Conservation (phyloP, 1,140 invertebrate genomes). For the Pantala flavescens region DNA sequence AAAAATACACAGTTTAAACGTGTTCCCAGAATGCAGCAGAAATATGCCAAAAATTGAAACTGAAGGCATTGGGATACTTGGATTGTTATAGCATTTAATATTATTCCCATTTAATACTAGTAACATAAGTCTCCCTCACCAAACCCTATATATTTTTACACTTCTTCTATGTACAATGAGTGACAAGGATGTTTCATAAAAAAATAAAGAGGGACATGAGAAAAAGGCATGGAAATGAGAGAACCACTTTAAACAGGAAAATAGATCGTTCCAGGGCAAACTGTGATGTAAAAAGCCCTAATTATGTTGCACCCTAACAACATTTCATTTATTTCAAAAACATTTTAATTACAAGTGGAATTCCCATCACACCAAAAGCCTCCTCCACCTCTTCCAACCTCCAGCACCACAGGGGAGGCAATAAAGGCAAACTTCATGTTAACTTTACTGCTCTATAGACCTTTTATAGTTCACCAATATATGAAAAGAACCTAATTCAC, state of each 20-base stretch:
- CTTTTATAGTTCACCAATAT: background rate
- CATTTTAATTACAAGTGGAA: conserved; percentile 8
- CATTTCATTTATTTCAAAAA: background rate
- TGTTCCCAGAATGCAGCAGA: too few relatives aligned
- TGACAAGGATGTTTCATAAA: background rate
- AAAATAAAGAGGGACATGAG: conserved; percentile 6
- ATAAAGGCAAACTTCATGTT: conserved; percentile 1
- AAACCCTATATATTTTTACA: background rate
- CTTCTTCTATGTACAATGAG: background rate
- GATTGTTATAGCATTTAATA: background rate
- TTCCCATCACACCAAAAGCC: conserved; percentile 7
- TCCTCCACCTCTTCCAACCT: conserved; percentile 2
- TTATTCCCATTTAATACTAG: conserved; percentile 3
- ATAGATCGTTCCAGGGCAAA: background rate
- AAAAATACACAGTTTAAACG: too few relatives aligned
- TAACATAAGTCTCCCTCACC: background rate
- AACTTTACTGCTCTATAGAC: background rate
- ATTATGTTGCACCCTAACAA: background rate
- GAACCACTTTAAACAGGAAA: background rate
- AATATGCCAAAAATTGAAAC: background rate
- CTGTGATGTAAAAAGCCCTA: background rate
- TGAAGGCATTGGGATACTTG: background rate
- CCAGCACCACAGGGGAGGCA: conserved; percentile 1
- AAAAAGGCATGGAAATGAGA: conserved; percentile 6
- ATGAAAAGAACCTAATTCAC: background rate